Evolutionary conservation across 2,797 vertebrate species (phyloP), one percentile per base, ranked within the genome.

Genomic region (Rousettus madagascariensis): DNA sequence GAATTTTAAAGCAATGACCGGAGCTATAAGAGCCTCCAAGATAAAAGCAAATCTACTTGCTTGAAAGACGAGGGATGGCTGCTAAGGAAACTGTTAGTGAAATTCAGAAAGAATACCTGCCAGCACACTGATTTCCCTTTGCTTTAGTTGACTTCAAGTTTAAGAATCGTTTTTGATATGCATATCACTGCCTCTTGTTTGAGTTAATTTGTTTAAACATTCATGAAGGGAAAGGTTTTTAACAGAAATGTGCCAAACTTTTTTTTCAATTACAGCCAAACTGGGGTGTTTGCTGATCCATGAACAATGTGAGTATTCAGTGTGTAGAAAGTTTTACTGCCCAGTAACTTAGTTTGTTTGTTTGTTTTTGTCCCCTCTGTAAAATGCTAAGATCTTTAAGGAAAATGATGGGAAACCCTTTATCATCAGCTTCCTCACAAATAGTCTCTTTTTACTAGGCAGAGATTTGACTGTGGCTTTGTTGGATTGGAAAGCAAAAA

Each of bases 141-240:
- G 79, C 87, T 93, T 95, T 97, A 78, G 91, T 93, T 96, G 88
- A 96, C 85, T 96, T 95, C 93, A 79, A 93, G 79, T 94, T 97
- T 97, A 95, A 95, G 96, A 24, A 91, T 96, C 94, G 92, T 97
- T 95, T 96, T 97, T 97, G 83, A 86, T 95, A 97, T 95, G 57
- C 87, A 77, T 93, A 84, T 43, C 57, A 57, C 24, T 96, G 85
- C 86, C 96, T 95, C 51, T 95, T 96, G 36, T 96, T 98, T 69
- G 4, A 97, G 95, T 63, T 95, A 96, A 97, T 97, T 98, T 97
- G 22, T 79, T 97, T 97, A 96, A 98, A 97, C 97, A 97, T 71
- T 98, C 84, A 96, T 2, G 0, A 97, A 95, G 43, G 96, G 5
- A 43, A 96, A 82, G 15, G 13, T 91, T 95, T 97, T 97, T 91